Conservation (phyloP, 2,797 vertebrate genomes). For the Valencia hispanica region DNA sequence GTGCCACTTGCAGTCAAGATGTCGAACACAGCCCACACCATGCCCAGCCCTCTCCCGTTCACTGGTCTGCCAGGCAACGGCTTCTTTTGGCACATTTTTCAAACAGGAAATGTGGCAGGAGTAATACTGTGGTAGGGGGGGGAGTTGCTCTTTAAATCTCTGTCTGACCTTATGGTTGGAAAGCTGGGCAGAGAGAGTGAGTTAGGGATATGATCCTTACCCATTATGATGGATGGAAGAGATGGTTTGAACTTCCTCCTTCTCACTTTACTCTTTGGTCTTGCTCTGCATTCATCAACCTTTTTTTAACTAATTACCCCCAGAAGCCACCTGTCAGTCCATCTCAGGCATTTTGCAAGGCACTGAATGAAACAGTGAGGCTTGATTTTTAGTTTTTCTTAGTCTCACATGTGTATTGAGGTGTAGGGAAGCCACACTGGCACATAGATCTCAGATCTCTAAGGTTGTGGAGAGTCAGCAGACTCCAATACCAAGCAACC, state of each 20-base stretch:
- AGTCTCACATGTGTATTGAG: background rate
- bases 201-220: no score
- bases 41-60: no score
- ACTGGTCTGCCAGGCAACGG: no score
- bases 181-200: no score
- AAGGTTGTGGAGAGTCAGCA: slow-evolving; percentile 21
- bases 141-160: no score
- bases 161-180: no score
- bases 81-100: no score
- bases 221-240: background rate
- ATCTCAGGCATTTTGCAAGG: background rate
- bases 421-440: background rate
- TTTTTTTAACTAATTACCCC: background rate
- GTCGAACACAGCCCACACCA: no score
- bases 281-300: background rate
- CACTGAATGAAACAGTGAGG: background rate
- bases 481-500: slow-evolving; percentile 16
- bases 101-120: no score
- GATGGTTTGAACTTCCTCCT: background rate
- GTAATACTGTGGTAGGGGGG: no score
- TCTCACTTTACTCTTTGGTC: background rate
- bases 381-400: background rate
- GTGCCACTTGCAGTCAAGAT: no score
- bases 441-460: background rate
- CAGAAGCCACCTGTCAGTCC: background rate